phyloP scores from a whole-genome alignment of 64 coral and sea anemone genomes.

The Orbicella faveolata region DNA sequence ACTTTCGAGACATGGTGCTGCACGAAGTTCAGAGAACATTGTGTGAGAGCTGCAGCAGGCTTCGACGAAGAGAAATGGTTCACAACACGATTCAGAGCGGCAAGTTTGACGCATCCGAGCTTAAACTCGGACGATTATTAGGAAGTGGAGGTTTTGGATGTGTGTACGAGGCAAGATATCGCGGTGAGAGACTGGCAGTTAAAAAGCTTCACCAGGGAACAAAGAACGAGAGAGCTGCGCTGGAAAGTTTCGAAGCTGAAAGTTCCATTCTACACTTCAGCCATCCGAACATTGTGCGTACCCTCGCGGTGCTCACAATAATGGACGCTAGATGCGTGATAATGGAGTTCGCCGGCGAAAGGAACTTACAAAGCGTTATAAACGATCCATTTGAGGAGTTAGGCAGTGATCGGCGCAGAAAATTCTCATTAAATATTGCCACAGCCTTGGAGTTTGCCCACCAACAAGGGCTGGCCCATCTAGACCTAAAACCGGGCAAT shows the following conservation, averaged over 20 bases:
- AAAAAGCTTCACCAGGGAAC: constrained; percentile 92
- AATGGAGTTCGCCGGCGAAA: constrained; percentile 95
- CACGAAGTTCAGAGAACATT: constrained; percentile 72
- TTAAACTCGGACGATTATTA: constrained; percentile 76
- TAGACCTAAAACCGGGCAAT: constrained; percentile 97
- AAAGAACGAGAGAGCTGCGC: constrained; percentile 90
- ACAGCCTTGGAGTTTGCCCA: constrained; percentile 85
- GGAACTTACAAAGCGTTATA: constrained; percentile 89
- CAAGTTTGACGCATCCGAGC: constrained; percentile 64
- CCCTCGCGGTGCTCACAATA: constrained; percentile 62
- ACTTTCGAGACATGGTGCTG: constrained; percentile 79
- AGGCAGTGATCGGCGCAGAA: constrained; percentile 59
- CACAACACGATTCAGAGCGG: constrained; percentile 43
- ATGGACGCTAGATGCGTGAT: constrained; percentile 74
- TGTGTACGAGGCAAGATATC: constrained; percentile 89
- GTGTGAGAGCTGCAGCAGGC: constrained; percentile 47
- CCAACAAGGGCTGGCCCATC: constrained; percentile 88
- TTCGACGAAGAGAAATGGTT: constrained; percentile 62
- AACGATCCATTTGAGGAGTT: constrained; percentile 78
- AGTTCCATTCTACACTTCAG: constrained; percentile 82
- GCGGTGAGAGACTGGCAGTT: constrained; percentile 77
- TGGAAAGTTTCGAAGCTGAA: constrained; percentile 97
- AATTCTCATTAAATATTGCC: constrained; percentile 90
- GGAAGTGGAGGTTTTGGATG: constrained; percentile 94
- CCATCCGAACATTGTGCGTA: constrained; percentile 94